Evolutionary conservation across 2,888 invertebrate genomes (phyloP).

Genomic region (Oxystoma pomonae): DNA sequence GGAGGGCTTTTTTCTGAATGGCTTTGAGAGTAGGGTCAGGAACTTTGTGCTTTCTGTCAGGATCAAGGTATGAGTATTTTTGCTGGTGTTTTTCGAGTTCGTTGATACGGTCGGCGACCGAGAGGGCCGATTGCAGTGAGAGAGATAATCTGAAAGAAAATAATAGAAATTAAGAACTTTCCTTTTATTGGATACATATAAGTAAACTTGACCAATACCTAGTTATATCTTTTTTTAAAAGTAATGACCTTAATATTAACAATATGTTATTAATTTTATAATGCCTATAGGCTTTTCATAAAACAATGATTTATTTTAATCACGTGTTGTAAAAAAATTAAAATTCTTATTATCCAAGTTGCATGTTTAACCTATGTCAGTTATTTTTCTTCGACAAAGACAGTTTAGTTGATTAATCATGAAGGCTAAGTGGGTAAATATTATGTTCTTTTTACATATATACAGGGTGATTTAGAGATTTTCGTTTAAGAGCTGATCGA

Average conservation of each 20-base stretch:
- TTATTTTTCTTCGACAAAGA: too few relatives aligned
- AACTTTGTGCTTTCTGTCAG: constrained; percentile 67
- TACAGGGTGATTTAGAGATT: too few relatives aligned
- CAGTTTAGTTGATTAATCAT: too few relatives aligned
- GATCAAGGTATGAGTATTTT: constrained; percentile 66
- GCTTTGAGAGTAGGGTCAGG: constrained; percentile 73
- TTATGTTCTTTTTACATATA: too few relatives aligned
- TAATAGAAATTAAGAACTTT: constrained; percentile 8
- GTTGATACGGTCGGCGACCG: constrained; percentile 62
- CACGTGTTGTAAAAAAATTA: neutral
- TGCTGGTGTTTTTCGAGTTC: constrained; percentile 58
- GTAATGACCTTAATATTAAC: too few relatives aligned
- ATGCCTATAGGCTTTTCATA: neutral
- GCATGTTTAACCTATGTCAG: too few relatives aligned
- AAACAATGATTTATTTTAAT: neutral
- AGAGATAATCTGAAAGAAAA: constrained; percentile 38
- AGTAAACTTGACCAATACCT: too few relatives aligned
- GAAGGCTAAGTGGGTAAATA: too few relatives aligned
- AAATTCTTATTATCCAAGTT: neutral
- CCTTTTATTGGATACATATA: too few relatives aligned
- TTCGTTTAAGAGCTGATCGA: too few relatives aligned
- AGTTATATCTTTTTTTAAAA: too few relatives aligned
- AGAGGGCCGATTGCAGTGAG: constrained; percentile 49
- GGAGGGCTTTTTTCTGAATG: constrained; percentile 76
- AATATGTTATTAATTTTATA: neutral